Base-by-base conservation (phyloP, 2,888 invertebrate genomes). In the Lissonota sp. region DNA sequence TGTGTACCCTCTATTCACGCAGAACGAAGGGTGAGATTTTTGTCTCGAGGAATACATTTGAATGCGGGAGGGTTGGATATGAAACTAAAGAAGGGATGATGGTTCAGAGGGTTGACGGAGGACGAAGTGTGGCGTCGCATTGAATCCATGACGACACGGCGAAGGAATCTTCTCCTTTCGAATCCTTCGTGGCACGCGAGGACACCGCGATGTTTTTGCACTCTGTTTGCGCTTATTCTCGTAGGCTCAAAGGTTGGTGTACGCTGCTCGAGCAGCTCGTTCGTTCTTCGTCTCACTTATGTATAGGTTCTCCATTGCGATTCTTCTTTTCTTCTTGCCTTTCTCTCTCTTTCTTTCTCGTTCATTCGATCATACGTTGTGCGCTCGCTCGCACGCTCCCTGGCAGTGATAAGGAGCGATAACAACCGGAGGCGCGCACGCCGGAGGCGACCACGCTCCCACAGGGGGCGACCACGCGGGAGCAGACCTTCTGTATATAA, bases 161-260 rank as follows among this genome's bases (percentile, higher is more conserved):
- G 84, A 80, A 87, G 87, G 89, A 90, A 90, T 90, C 88, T 77
- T 80, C 77, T 88, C 88, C 90, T 88, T 90, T 88, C 89, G 85
- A 89, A 89, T 89, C 87, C 85, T 26, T 85, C 84, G 69, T 58
- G 83, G 84, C 80, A 85, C 87, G 85, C 89, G 87, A 86, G 86
- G 87, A 85, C 88, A 83, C 73, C 64, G 26, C 26, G 84, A 83
- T 82, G 75, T 53, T 76, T 62, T 58, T 49, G 67, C 71, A 58
- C 53, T 12, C 55, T 42, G 57, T 55, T 39, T 26, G 53, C 5
- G 55, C 42, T 5, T 53, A 14, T 55, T n/a, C 70, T 74, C 70
- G 46, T 53, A 82, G 85, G 83, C 85, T 87, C 86, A 87, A 87
- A 87, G 87, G 87, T 87, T 88, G 83, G 83, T 80, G 77, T 70